Conservation (phyloP, 2,113 vertebrate genomes). For the Holacanthus passer region DNA sequence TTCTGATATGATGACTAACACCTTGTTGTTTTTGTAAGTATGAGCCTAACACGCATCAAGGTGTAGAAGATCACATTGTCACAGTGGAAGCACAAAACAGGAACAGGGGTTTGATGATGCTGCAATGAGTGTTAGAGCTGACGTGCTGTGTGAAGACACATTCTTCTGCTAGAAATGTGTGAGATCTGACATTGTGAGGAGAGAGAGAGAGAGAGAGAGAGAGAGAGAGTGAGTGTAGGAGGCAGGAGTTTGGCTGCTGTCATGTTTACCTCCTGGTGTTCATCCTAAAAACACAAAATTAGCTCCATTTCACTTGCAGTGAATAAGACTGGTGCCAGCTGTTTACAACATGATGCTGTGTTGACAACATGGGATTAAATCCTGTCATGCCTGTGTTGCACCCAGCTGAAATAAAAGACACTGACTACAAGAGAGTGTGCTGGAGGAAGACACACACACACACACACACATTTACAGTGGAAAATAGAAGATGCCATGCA, state of each 20-base stretch:
- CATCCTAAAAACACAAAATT: neutral
- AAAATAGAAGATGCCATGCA: neutral
- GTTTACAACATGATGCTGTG: neutral
- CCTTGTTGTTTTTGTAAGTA: neutral
- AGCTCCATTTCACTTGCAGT: neutral
- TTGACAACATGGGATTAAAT: neutral
- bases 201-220: neutral
- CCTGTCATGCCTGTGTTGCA: constrained; percentile 6
- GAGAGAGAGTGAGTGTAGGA: neutral
- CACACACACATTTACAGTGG: neutral
- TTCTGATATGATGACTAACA: neutral
- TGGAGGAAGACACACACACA: neutral
- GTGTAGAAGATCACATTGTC: neutral
- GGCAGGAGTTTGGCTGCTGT: neutral
- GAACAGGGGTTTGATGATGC: neutral
- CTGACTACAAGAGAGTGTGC: neutral
- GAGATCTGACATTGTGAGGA: constrained; percentile 6
- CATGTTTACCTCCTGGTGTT: neutral
- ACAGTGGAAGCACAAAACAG: neutral
- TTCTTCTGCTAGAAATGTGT: neutral
- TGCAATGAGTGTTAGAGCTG: neutral
- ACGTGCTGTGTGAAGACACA: neutral
- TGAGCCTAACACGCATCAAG: neutral
- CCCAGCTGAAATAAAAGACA: neutral
- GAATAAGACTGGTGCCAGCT: neutral